These are phyloP conservation scores for Rotaria sp. DNA, from an alignment of 2,888 invertebrate species.

Conservation along the genomic window DNA sequence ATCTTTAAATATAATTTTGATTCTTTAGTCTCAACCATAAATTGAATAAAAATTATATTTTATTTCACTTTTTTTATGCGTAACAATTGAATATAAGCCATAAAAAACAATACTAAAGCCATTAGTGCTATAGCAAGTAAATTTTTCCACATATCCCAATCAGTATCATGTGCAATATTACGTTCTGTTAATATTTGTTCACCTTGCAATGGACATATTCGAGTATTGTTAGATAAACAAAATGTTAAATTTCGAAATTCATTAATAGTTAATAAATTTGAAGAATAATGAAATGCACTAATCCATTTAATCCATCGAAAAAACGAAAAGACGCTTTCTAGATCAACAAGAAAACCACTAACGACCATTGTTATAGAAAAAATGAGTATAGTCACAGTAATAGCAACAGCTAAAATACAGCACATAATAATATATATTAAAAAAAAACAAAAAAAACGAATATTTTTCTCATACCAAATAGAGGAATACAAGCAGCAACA, in stretches of 20 bases:
- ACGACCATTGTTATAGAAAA: slow-evolving; percentile 44
- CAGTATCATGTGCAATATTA: slow-evolving; percentile 46
- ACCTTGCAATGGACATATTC: slow-evolving; percentile 42
- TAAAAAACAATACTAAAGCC: slow-evolving; percentile 44
- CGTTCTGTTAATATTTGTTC: slow-evolving; percentile 46
- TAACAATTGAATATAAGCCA: slow-evolving; percentile 49
- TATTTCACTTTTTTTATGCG: slow-evolving; percentile 42
- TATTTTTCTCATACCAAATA: neutral
- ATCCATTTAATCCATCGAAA: slow-evolving; percentile 50
- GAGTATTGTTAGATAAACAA: slow-evolving; percentile 23
- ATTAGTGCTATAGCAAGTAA: slow-evolving; percentile 47
- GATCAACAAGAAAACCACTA: slow-evolving; percentile 51
- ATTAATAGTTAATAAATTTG: slow-evolving; percentile 34
- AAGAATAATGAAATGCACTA: neutral
- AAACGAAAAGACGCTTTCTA: slow-evolving; percentile 48
- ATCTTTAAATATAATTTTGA: too few species aligned
- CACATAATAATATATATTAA: neutral
- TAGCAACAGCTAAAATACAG: neutral
- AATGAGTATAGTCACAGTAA: neutral
- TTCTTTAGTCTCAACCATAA: too few species aligned
- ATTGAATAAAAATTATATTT: too few species aligned
- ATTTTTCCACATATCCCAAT: slow-evolving; percentile 51
- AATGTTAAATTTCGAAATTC: slow-evolving; percentile 36
- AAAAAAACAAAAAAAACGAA: neutral
- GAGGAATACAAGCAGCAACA: neutral